Evolutionary conservation across 2,797 vertebrate genomes (phyloP).

Genomic region (Prionace glauca): DNA sequence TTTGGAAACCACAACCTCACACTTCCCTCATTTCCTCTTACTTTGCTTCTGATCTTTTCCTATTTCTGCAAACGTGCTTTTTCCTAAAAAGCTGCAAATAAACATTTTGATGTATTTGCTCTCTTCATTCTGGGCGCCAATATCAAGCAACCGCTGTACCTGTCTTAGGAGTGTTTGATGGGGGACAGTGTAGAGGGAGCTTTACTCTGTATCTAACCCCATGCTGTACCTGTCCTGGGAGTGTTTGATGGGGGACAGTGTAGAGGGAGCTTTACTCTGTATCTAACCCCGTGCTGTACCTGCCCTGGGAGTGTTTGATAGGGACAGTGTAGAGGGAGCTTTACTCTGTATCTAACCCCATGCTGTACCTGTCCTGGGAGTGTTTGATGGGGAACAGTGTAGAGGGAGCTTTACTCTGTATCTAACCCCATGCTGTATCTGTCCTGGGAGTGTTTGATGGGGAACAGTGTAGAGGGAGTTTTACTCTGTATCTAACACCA

Average conservation of each 20-base stretch:
- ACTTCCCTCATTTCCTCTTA: not conserved
- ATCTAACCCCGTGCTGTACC: not conserved
- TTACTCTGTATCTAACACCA: not conserved
- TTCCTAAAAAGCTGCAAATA: not conserved
- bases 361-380: not conserved
- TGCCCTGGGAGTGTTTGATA: not conserved
- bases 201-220: not conserved
- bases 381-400: not conserved
- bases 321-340: not conserved
- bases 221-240: not conserved
- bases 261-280: not conserved
- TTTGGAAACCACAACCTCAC: not conserved
- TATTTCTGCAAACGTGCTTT: not conserved
- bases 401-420: not conserved
- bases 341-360: not conserved
- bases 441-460: not conserved
- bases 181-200: not conserved
- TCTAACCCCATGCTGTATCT: not conserved
- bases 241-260: not conserved
- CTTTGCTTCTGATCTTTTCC: not conserved
- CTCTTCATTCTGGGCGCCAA: not conserved
- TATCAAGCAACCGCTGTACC: not conserved
- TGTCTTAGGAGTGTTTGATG: not conserved
- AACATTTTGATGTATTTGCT: no score
- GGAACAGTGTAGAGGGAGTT: not conserved